These are phyloP conservation scores for Diplodus puntazzo DNA, from an alignment of 2,797 vertebrate species.

Conservation along the genomic window DNA sequence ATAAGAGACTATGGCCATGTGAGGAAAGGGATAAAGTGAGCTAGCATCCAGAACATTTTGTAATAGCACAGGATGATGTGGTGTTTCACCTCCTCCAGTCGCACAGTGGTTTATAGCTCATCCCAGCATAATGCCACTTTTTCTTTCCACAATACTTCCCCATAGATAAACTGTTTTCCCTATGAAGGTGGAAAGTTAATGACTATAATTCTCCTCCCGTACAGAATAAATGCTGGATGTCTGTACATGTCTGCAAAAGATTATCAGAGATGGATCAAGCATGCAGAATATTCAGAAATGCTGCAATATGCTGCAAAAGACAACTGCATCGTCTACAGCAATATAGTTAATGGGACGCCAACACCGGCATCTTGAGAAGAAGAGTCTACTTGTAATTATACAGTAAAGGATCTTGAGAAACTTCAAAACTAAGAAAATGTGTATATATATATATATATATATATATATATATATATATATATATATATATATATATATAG, in stretches of 20 bases:
- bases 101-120: no score
- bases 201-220: neutral
- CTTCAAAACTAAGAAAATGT: neutral
- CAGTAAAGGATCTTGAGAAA: neutral
- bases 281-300: neutral
- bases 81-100: no score
- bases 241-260: neutral
- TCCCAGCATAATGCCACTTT: neutral
- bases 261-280: neutral
- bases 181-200: neutral
- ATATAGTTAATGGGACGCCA: conserved; percentile 23
- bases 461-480: no score
- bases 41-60: no score
- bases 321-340: conserved; percentile 9
- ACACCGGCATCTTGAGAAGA: conserved; percentile 3
- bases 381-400: neutral
- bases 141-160: neutral
- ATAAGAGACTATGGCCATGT: no score
- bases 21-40: no score
- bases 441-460: no score
- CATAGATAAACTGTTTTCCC: neutral
- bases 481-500: no score
- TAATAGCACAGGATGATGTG: no score
- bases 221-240: neutral
- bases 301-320: neutral